Base-by-base conservation (phyloP, 2,797 vertebrate genomes). In the Gila robusta region DNA sequence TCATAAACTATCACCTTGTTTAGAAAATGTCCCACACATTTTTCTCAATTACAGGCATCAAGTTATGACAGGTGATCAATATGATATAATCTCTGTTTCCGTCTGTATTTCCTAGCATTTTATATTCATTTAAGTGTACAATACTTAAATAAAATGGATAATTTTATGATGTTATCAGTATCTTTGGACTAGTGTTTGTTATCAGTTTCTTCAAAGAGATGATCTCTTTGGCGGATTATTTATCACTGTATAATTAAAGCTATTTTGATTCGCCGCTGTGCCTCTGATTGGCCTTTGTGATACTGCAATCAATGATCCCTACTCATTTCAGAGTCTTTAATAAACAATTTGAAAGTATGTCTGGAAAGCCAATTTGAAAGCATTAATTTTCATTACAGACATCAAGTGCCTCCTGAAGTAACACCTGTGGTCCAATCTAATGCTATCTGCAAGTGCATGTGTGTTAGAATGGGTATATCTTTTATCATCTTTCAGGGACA, bases 341-440 rank as follows among this genome's bases (percentile, higher is more conserved):
- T 94, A 94, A 95, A 94, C 93, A 94, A 91, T 93, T 93, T 93
- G 90, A 91, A 94, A 92, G 91, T 93, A 92, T 94, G 93, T 95
- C 94, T 96, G 88, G 93, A 89, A 81, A 89, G 91, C 89, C 92
- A 93, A 93, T 95, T 94, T 92, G 77, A 94, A 92, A 84, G 78
- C 91, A 95, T 95, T 95, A 11, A 94, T 95, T 94, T 94, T 93
- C 93, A 95, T 95, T 95, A 94, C 90, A 72, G 81, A 87, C 90
- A 92, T 93, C 62, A 92, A 92, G 86, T 91, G 77, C 86, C 89
- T 91, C 86, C 85, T 90, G 83, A 89, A 93, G 91, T 89, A 93
- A 89, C 93, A 94, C 93, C 93, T 95, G 93, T 92, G 93, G 87
- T 90, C 91, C 86, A 87, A 89, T 91, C 64, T 82, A 90, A 82